Evolutionary conservation across 1,140 invertebrate species (phyloP).

Genomic region (Stegodyphus dumicola): DNA sequence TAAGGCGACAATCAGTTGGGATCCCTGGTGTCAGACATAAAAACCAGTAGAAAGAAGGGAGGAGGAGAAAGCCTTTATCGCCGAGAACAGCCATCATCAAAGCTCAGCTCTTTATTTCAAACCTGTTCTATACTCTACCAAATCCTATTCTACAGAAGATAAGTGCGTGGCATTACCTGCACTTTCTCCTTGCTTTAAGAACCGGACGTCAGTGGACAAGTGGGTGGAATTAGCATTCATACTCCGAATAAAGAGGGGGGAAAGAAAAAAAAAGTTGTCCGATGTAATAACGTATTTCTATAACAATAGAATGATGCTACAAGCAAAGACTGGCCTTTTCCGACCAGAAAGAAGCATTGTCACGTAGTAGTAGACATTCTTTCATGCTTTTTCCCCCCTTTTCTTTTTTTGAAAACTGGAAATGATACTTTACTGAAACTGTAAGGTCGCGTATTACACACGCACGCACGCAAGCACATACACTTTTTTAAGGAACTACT

Average conservation of each 20-base stretch:
- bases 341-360: conserved; percentile 15
- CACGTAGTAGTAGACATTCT: conserved; percentile 1
- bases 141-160: not conserved
- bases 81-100: not conserved
- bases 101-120: not conserved
- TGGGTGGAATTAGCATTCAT: conserved; percentile 26
- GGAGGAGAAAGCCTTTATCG: too few relatives aligned
- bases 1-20: too few relatives aligned
- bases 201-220: conserved; percentile 31
- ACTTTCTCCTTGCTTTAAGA: conserved; percentile 7
- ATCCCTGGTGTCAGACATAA: too few relatives aligned
- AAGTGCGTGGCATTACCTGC: not conserved
- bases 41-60: too few relatives aligned
- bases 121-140: not conserved
- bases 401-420: not conserved
- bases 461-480: not conserved
- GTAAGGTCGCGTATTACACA: conserved; percentile 1
- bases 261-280: conserved; percentile 5
- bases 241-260: conserved; percentile 14
- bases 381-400: not conserved
- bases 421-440: not conserved
- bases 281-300: not conserved
- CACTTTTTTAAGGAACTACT: not conserved
- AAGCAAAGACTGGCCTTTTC: not conserved
- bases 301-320: conserved; percentile 3